phyloP scores from a whole-genome alignment of 2,888 invertebrate genomes.

The Galerucella pusilla region DNA sequence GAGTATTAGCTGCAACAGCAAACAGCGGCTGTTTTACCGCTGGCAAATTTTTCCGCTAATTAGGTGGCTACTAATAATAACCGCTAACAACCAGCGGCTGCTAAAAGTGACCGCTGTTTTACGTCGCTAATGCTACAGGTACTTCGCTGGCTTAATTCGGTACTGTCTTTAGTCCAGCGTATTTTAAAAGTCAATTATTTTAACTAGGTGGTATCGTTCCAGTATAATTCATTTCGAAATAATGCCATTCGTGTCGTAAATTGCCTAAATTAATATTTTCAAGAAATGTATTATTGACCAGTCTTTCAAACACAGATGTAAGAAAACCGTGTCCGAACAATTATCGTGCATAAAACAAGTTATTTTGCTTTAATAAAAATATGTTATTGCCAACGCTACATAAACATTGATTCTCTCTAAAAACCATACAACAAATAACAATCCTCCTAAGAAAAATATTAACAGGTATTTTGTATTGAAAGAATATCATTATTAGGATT shows the following conservation, averaged over 20 bases:
- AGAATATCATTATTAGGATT: constrained; percentile 51
- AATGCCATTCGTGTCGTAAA: neutral
- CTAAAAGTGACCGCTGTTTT: no score
- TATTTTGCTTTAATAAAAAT: constrained; percentile 21
- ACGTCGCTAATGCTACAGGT: no score
- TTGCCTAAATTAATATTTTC: neutral
- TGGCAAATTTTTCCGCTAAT: no score
- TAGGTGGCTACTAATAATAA: no score
- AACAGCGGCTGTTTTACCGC: no score
- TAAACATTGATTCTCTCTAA: constrained; percentile 22
- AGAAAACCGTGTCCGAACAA: constrained; percentile 21
- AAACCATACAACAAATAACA: constrained; percentile 42
- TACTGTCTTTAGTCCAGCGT: no score
- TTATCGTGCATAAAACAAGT: constrained; percentile 19
- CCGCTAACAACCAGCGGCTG: no score
- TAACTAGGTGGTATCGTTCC: neutral
- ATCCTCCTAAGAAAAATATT: constrained; percentile 50
- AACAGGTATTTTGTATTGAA: constrained; percentile 54
- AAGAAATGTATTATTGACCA: neutral
- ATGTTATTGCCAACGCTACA: constrained; percentile 23
- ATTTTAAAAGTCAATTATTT: neutral
- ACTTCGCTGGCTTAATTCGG: no score
- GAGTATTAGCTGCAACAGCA: no score
- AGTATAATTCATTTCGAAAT: neutral
- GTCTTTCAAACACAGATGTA: neutral